phyloP scores from a whole-genome alignment of 2,888 invertebrate genomes.

The Drosophila phalerata region DNA sequence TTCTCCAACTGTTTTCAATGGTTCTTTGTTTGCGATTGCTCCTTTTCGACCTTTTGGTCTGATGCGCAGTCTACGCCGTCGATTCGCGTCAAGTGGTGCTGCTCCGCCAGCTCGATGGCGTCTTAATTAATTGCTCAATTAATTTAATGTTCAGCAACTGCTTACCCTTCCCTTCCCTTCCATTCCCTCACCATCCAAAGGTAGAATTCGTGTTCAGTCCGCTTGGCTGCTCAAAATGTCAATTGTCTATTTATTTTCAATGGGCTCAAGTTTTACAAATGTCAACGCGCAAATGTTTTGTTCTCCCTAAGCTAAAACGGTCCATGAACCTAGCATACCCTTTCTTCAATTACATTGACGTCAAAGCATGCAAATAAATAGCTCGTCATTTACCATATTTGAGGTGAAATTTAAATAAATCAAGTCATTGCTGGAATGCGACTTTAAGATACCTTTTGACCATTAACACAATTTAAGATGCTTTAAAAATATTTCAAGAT shows the following conservation, averaged over 20 bases:
- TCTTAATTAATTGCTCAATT: conserved; percentile 84
- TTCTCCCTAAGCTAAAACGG: conserved; percentile 30
- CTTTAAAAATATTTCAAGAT: not conserved
- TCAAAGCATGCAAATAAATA: conserved; percentile 54
- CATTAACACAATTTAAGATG: conserved; percentile 15
- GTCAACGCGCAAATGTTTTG: conserved; percentile 59
- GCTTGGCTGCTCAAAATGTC: conserved; percentile 65
- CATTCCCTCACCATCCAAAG: conserved; percentile 1
- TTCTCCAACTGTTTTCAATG: conserved; percentile 65
- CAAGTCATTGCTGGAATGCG: conserved; percentile 23
- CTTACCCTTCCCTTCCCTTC: conserved; percentile 5
- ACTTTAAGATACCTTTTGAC: conserved; percentile 13
- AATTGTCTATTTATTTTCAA: conserved; percentile 69
- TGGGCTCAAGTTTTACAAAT: conserved; percentile 61
- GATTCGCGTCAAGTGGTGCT: conserved; percentile 45
- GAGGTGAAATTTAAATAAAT: conserved; percentile 42
- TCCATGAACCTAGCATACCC: conserved; percentile 20
- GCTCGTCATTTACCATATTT: conserved; percentile 48
- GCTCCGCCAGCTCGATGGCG: conserved; percentile 71
- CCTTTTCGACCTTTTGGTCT: conserved; percentile 40
- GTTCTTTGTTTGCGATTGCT: conserved; percentile 70
- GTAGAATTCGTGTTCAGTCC: conserved; percentile 39
- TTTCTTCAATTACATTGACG: conserved; percentile 32
- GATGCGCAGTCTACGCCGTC: conserved; percentile 17
- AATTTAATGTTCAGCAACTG: conserved; percentile 81